A percentile compares a stretch with the other conserved stretches of the same genome.
Evolutionary conservation across 2,797 vertebrate genomes (phyloP).

Genomic region (Chiropotes sagulatus): DNA sequence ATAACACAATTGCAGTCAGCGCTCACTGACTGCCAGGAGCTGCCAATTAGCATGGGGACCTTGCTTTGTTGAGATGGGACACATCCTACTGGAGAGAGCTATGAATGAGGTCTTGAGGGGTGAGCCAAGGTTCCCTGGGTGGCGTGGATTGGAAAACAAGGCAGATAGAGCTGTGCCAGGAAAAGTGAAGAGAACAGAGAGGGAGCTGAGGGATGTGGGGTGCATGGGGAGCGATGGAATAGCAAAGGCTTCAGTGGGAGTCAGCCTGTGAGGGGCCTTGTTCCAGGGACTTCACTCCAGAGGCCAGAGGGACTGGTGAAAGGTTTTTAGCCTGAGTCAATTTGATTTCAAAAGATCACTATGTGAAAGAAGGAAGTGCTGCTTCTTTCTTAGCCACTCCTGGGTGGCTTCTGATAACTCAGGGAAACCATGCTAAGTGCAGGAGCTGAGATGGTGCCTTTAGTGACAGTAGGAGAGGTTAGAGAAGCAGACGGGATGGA

Average conservation of each 20-base stretch:
- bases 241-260: background rate
- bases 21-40: no score
- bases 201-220: background rate
- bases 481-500: background rate
- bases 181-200: background rate
- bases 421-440: background rate
- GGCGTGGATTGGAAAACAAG: background rate
- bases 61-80: background rate
- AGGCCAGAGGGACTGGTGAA: background rate
- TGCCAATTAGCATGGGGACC: accelerated
- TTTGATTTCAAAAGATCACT: background rate
- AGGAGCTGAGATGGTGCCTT: no score
- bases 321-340: background rate
- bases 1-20: background rate
- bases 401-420: background rate
- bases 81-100: background rate
- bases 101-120: background rate
- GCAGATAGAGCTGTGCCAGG: background rate
- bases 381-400: background rate
- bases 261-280: background rate
- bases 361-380: background rate
- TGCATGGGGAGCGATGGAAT: background rate
- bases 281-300: background rate
- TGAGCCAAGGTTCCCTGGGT: background rate
- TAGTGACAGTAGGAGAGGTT: background rate